Percentiles rank a stretch among this genome's conserved stretches.
These are phyloP conservation scores for Sialis fuliginosa DNA, from an alignment of 2,888 invertebrate species.

Conservation along the genomic window DNA sequence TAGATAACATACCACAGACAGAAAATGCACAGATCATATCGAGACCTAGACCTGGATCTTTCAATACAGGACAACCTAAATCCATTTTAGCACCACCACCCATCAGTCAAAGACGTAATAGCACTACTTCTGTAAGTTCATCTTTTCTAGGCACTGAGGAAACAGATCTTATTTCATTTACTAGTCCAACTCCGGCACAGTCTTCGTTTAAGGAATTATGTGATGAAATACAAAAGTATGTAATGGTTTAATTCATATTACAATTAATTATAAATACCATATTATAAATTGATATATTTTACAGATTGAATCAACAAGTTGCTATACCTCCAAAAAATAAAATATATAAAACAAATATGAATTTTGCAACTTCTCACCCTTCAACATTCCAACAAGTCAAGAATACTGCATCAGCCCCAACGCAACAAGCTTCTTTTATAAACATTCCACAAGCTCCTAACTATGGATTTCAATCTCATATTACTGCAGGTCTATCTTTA, in stretches of 20 bases:
- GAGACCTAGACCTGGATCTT: conserved; percentile 38
- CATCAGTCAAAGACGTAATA: conserved; percentile 19
- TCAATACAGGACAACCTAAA: conserved; percentile 25
- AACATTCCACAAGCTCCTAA: not conserved
- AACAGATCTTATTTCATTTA: conserved; percentile 53
- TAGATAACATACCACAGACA: conserved; percentile 4
- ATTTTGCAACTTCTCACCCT: not conserved
- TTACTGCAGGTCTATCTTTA: conserved; percentile 1
- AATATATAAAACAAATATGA: not conserved
- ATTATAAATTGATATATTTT: not conserved
- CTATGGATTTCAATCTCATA: conserved; percentile 6
- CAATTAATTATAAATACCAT: not conserved
- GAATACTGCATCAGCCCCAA: not conserved
- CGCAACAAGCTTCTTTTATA: not conserved
- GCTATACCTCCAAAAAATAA: too few species aligned
- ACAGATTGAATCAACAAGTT: not conserved
- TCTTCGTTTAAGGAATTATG: conserved; percentile 41
- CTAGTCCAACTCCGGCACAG: conserved; percentile 32
- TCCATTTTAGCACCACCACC: conserved; percentile 30
- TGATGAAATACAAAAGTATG: conserved; percentile 34
- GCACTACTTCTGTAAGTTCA: conserved; percentile 19
- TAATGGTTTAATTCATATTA: not conserved
- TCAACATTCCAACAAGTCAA: not conserved
- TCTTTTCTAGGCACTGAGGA: conserved; percentile 28
- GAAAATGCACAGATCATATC: conserved; percentile 29